A percentile compares a stretch with the other conserved stretches of the same genome.
Conservation (phyloP, 2,797 vertebrate genomes). For the Pelochelys cantorii region DNA sequence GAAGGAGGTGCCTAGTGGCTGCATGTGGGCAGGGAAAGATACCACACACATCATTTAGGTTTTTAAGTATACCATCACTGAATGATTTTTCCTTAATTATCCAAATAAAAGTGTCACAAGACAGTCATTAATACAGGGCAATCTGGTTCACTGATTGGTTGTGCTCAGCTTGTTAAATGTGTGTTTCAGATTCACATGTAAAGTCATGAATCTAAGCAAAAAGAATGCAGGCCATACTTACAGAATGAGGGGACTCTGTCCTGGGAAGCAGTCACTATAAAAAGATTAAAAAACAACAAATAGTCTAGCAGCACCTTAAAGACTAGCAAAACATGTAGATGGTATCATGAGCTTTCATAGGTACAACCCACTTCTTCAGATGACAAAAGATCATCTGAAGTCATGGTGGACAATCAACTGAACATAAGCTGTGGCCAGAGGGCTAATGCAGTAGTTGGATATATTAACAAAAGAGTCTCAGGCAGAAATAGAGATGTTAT, state of each 20-base stretch:
- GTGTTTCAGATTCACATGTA: not conserved
- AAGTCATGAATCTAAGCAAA: not conserved
- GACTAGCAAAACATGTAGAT: no score
- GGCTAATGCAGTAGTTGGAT: no score
- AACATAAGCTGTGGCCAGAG: no score
- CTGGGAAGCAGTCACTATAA: not conserved
- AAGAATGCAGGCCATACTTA: not conserved
- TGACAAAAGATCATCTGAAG: no score
- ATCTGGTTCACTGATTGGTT: not conserved
- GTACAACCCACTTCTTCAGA: no score
- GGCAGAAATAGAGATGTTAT: no score
- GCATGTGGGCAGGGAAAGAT: no score
- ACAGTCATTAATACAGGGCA: not conserved
- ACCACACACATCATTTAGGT: not conserved
- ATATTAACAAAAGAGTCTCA: no score
- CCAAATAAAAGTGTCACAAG: not conserved
- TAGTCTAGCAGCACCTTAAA: not conserved
- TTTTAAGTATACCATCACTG: not conserved
- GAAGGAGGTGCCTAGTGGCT: not conserved
- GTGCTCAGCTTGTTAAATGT: not conserved
- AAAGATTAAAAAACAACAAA: not conserved
- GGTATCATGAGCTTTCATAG: no score
- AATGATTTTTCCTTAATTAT: not conserved
- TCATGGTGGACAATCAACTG: no score
- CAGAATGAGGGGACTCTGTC: not conserved